These are phyloP conservation scores for Scaptomyza pallida DNA, from an alignment of 1,140 invertebrate genomes.

Conservation along the genomic window DNA sequence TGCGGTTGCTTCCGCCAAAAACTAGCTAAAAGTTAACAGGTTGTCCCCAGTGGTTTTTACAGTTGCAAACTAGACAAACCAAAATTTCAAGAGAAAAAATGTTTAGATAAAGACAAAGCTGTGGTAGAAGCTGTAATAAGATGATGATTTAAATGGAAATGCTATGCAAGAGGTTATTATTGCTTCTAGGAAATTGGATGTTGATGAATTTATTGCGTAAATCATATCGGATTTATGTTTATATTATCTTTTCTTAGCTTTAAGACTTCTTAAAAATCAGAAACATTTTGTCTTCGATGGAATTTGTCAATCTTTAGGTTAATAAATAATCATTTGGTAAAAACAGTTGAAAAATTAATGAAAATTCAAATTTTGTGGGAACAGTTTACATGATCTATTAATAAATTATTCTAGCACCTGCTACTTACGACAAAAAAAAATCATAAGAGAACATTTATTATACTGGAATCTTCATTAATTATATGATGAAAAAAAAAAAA, in stretches of 20 bases:
- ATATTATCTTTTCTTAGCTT: no score
- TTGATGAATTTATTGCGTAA: no score
- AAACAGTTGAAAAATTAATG: no score
- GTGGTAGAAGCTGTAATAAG: no score
- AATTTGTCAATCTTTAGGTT: no score
- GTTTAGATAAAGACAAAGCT: neutral
- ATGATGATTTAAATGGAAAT: neutral
- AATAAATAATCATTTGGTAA: no score
- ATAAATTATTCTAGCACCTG: slow-evolving; percentile 3
- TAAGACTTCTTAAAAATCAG: no score
- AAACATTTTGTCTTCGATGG: no score
- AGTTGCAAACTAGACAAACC: neutral
- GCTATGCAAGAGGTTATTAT: neutral
- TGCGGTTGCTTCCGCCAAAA: slow-evolving; percentile 22
- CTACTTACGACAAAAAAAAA: neutral
- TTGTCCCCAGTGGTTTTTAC: slow-evolving; percentile 18
- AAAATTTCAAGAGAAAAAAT: neutral
- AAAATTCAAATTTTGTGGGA: no score
- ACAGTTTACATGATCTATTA: no score
- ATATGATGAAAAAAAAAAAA: slow-evolving; percentile 52
- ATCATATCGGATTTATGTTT: no score
- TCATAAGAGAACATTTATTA: slow-evolving; percentile 13
- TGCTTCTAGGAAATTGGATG: neutral
- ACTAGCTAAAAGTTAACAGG: slow-evolving; percentile 52
- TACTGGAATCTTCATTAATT: slow-evolving; percentile 65